phyloP scores from a whole-genome alignment of 2,113 vertebrate genomes.

The Oncorhynchus keta region DNA sequence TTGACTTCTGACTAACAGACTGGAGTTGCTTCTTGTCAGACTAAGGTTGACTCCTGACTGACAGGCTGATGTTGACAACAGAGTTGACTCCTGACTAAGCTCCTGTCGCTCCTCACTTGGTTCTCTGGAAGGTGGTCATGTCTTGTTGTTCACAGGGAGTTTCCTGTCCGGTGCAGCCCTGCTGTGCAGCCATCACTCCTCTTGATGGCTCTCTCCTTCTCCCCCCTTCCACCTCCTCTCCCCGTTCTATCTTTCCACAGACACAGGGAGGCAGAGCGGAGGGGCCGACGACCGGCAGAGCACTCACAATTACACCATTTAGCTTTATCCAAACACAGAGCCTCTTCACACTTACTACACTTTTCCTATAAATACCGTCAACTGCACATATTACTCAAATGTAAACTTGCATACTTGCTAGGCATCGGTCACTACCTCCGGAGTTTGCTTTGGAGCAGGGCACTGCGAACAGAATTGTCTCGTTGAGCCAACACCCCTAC shows the following conservation, averaged over 20 bases:
- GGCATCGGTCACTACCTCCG: too few species aligned
- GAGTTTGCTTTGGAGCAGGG: too few species aligned
- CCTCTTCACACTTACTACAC: too few species aligned
- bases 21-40: conserved; percentile 14
- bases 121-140: conserved; percentile 75
- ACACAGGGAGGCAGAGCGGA: conserved; percentile 52
- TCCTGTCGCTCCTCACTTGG: conserved; percentile 10
- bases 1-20: neutral
- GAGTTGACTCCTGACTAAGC: conserved; percentile 29
- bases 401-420: too few species aligned
- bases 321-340: conserved; percentile 70
- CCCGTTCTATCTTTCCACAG: conserved; percentile 70
- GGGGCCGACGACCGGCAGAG: conserved; percentile 57
- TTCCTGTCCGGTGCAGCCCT: conserved; percentile 57
- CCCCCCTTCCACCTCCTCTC: conserved; percentile 6
- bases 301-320: conserved; percentile 78
- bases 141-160: conserved; percentile 78
- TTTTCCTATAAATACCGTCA: too few species aligned
- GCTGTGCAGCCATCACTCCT: neutral
- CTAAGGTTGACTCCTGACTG: neutral
- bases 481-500: too few species aligned
- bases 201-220: conserved; percentile 19
- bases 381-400: too few species aligned
- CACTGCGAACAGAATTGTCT: too few species aligned
- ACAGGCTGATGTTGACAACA: too few species aligned